These are phyloP conservation scores for Olivierus martensii DNA, from an alignment of 1,140 invertebrate genomes.

Conservation along the genomic window DNA sequence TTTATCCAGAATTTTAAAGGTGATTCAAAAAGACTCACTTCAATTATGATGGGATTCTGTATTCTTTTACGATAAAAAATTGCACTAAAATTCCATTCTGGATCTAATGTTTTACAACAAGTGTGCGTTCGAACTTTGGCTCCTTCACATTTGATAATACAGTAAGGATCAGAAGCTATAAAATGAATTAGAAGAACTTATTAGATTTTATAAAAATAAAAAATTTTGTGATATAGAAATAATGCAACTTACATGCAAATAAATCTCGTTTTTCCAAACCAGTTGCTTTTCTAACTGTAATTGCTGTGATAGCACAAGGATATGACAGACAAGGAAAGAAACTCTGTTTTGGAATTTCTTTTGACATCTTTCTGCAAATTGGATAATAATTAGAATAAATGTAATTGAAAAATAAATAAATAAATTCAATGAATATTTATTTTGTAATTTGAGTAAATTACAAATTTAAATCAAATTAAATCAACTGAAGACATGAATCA, in stretches of 20 bases:
- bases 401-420: no score
- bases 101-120: slow-evolving; percentile 33
- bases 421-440: no score
- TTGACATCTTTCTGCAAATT: slow-evolving; percentile 20
- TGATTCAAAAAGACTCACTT: no score
- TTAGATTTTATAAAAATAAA: no score
- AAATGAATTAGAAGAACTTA: no score
- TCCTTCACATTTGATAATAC: slow-evolving; percentile 39
- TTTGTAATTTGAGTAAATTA: no score
- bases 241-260: slow-evolving; percentile 26
- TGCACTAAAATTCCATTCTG: slow-evolving; percentile 37
- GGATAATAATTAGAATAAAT: no score
- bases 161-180: slow-evolving; percentile 36
- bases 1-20: no score
- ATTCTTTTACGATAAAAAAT: slow-evolving; percentile 37
- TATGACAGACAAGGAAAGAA: slow-evolving; percentile 27
- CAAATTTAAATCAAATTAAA: no score
- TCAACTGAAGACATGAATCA: no score
- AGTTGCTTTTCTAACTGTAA: slow-evolving; percentile 31
- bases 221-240: no score
- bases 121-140: slow-evolving; percentile 32
- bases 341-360: slow-evolving; percentile 25
- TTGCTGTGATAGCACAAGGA: slow-evolving; percentile 30
- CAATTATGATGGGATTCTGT: no score
- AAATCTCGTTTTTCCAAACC: slow-evolving; percentile 35